A percentile compares a stretch with the other conserved stretches of the same genome.
Conservation (phyloP, 1,140 invertebrate species). For the Probaryconus sp. region DNA sequence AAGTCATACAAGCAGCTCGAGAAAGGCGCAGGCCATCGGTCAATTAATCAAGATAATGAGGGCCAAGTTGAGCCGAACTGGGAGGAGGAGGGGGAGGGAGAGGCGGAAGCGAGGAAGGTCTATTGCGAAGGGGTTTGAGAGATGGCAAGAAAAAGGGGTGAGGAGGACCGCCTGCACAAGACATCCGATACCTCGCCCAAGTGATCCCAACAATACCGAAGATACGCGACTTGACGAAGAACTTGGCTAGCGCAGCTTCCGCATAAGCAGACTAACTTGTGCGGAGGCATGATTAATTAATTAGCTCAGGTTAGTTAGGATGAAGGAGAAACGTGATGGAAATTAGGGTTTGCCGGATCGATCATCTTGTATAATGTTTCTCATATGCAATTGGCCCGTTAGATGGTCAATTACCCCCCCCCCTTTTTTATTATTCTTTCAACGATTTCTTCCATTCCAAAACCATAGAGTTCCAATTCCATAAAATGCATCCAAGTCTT, state of each 20-base stretch:
- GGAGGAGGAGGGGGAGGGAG: conserved; percentile 40
- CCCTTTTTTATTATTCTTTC: conserved; percentile 25
- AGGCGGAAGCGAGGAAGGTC: conserved; percentile 24
- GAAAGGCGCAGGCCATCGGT: conserved; percentile 72
- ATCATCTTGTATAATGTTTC: conserved; percentile 58
- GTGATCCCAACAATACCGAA: conserved; percentile 74
- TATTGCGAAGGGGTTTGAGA: no score
- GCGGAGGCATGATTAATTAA: conserved; percentile 77
- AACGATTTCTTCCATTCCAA: no score
- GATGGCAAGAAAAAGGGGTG: conserved; percentile 63
- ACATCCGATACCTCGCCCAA: conserved; percentile 76
- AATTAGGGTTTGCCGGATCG: conserved; percentile 62
- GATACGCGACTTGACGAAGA: conserved; percentile 77
- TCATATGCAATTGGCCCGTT: conserved; percentile 57
- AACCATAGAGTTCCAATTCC: no score
- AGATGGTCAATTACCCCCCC: conserved; percentile 55
- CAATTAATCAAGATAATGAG: conserved; percentile 79
- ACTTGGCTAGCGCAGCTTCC: conserved; percentile 74
- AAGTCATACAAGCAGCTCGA: conserved; percentile 18
- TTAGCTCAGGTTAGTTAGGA: conserved; percentile 76
- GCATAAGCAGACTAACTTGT: conserved; percentile 76
- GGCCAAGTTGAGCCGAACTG: conserved; percentile 68
- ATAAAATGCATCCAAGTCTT: no score
- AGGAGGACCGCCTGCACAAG: conserved; percentile 71
- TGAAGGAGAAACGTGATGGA: conserved; percentile 58